These are phyloP conservation scores for Rapana venosa DNA, from an alignment of 2,888 invertebrate genomes.

Conservation along the genomic window DNA sequence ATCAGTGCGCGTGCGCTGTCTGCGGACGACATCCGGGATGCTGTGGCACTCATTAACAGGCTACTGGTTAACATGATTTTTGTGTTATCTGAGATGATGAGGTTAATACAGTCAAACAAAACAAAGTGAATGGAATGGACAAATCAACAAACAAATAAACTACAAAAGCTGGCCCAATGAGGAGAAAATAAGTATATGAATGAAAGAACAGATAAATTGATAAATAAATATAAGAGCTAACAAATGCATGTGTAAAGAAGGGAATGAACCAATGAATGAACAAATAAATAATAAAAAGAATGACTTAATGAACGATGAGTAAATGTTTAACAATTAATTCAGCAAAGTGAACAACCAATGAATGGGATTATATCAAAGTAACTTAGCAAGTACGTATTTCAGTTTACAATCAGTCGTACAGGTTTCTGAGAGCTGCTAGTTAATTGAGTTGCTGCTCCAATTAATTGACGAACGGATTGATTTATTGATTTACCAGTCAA, in stretches of 20 bases:
- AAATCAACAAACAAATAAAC: neutral
- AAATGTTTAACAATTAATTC: neutral
- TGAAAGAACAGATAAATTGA: too few relatives aligned
- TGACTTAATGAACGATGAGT: neutral
- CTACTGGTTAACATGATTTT: neutral
- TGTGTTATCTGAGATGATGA: neutral
- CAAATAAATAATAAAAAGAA: neutral
- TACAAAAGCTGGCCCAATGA: neutral
- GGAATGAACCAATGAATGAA: neutral
- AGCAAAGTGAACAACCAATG: too few relatives aligned
- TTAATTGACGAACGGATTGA: too few relatives aligned
- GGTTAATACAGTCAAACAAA: neutral
- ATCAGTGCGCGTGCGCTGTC: neutral
- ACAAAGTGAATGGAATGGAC: neutral
- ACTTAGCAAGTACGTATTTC: too few relatives aligned
- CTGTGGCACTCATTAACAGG: neutral
- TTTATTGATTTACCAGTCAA: too few relatives aligned
- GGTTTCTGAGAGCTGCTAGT: too few relatives aligned
- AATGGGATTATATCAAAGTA: too few relatives aligned
- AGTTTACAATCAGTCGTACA: too few relatives aligned
- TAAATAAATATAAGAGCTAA: too few relatives aligned
- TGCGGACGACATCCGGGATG: neutral
- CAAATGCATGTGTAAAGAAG: neutral
- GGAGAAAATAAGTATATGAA: too few relatives aligned
- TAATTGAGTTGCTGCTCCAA: too few relatives aligned